Conservation (phyloP, 2,797 vertebrate genomes). For the Triplophysa bombifrons region DNA sequence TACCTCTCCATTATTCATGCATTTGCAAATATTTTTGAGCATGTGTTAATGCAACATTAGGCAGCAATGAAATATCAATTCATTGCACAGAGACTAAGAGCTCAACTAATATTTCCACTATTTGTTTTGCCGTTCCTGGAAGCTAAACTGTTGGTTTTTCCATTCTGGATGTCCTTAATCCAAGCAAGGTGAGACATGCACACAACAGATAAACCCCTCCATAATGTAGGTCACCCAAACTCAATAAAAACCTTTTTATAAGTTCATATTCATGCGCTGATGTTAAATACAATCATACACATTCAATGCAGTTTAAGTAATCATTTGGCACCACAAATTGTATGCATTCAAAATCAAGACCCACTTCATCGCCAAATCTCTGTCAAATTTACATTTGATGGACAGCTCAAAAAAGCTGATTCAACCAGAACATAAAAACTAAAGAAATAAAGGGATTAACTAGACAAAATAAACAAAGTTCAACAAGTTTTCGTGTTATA, state of each 20-base stretch:
- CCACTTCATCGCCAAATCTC: not conserved
- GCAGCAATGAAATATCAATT: conserved; percentile 43
- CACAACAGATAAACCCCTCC: conserved; percentile 54
- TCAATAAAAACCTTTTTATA: not conserved
- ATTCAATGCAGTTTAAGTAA: not conserved
- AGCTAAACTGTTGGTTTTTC: conserved; percentile 54
- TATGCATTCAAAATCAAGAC: not conserved
- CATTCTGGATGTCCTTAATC: conserved; percentile 52
- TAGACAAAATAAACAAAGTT: conserved; percentile 46
- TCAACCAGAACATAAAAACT: not conserved
- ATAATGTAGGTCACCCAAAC: conserved; percentile 48
- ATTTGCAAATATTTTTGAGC: conserved; percentile 7
- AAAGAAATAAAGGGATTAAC: not conserved
- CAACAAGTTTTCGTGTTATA: conserved; percentile 41
- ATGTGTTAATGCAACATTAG: not conserved
- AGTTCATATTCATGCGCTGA: not conserved
- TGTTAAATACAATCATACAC: not conserved
- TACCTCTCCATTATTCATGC: not conserved
- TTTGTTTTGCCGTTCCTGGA: conserved; percentile 45
- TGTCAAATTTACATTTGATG: not conserved
- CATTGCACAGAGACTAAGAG: not conserved
- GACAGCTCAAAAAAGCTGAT: not conserved
- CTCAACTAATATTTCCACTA: conserved; percentile 30
- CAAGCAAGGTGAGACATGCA: conserved; percentile 43
- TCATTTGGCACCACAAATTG: too few species aligned